Conservation (phyloP, 1,140 invertebrate genomes). For the Magallana angulata region DNA sequence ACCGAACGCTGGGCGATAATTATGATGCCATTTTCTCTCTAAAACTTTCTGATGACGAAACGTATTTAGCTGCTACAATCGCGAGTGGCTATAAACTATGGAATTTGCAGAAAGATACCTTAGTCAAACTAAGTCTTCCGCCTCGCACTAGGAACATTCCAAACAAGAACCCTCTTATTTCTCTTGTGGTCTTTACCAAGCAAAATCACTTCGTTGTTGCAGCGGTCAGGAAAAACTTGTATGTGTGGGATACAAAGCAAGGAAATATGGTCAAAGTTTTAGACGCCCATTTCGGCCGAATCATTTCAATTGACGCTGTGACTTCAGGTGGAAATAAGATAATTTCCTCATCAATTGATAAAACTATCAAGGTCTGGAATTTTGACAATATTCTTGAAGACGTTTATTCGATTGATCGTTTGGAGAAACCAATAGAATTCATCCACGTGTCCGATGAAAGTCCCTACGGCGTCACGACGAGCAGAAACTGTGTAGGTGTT, state of each 20-base stretch:
- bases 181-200: slow-evolving; percentile 89
- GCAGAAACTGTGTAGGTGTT: slow-evolving; percentile 93
- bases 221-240: slow-evolving; percentile 95
- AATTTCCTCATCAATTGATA: slow-evolving; percentile 96
- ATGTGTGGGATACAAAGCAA: slow-evolving; percentile 91
- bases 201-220: slow-evolving; percentile 95
- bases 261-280: slow-evolving; percentile 91
- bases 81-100: slow-evolving; percentile 87
- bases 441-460: slow-evolving; percentile 81
- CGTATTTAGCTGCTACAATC: slow-evolving; percentile 90
- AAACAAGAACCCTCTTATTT: slow-evolving; percentile 83
- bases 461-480: slow-evolving; percentile 74
- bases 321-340: slow-evolving; percentile 96
- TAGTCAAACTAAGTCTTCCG: slow-evolving; percentile 86
- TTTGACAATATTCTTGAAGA: slow-evolving; percentile 99
- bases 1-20: slow-evolving; percentile 79
- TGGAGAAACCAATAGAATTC: slow-evolving; percentile 96
- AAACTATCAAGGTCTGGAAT: slow-evolving; percentile 99
- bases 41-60: slow-evolving; percentile 89
- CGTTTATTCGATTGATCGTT: slow-evolving; percentile 96
- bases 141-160: slow-evolving; percentile 95
- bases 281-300: slow-evolving; percentile 97
- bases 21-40: slow-evolving; percentile 86
- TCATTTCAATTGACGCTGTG: slow-evolving; percentile 90
- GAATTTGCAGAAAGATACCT: slow-evolving; percentile 81